Conservation (phyloP, 2,888 invertebrate species). For the Alcis repandata region DNA sequence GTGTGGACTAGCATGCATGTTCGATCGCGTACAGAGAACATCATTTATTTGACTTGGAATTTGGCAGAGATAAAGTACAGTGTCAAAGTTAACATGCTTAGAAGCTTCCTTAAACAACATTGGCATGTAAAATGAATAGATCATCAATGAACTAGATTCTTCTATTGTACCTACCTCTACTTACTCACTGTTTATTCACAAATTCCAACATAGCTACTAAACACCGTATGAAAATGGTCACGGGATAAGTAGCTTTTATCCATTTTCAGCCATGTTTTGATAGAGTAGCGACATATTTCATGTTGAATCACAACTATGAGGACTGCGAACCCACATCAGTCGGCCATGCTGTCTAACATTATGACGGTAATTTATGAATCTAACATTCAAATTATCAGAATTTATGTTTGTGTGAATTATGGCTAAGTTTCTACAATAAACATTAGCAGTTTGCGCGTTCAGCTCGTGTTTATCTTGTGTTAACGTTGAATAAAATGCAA, state of each 20-base stretch:
- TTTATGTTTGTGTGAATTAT: slow-evolving; percentile 41
- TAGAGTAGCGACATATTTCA: slow-evolving; percentile 7
- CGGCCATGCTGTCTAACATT: slow-evolving; percentile 29
- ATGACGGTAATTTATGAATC: slow-evolving; percentile 44
- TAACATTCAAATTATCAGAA: slow-evolving; percentile 40
- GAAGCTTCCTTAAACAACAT: slow-evolving; percentile 22
- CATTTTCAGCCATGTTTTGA: slow-evolving; percentile 11
- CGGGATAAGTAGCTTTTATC: slow-evolving; percentile 8
- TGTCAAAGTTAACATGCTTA: slow-evolving; percentile 33
- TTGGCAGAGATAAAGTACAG: slow-evolving; percentile 39
- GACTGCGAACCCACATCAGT: slow-evolving; percentile 23
- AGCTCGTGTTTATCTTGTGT: slow-evolving; percentile 29
- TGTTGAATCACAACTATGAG: slow-evolving; percentile 12
- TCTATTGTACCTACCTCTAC: neutral
- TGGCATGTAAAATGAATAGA: slow-evolving; percentile 21
- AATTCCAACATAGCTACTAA: neutral
- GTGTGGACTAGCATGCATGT: slow-evolving; percentile 44
- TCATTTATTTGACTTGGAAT: slow-evolving; percentile 39
- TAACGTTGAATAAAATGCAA: slow-evolving; percentile 32
- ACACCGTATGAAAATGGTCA: neutral
- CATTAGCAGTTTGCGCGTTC: slow-evolving; percentile 41
- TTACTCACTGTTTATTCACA: slow-evolving; percentile 2
- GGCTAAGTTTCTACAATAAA: slow-evolving; percentile 40
- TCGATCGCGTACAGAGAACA: slow-evolving; percentile 38
- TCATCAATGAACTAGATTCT: slow-evolving; percentile 19